A percentile compares a stretch with the other conserved stretches of the same genome.
These are phyloP conservation scores for Nibea albiflora DNA, from an alignment of 2,113 vertebrate genomes.

Conservation along the genomic window DNA sequence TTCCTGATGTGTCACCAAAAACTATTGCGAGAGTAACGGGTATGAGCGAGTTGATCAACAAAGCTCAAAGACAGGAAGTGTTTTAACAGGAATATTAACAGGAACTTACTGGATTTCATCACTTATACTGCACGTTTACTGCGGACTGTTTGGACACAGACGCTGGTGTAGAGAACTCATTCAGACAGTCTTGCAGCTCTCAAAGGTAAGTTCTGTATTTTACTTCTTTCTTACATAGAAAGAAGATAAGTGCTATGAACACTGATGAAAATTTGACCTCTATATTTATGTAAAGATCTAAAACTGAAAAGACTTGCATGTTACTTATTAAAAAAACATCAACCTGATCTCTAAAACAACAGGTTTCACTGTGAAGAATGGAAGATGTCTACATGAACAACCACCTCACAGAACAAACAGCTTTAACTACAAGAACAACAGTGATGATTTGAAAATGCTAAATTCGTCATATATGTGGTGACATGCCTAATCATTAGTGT, in stretches of 20 bases:
- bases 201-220: not conserved
- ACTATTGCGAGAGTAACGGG: too few species aligned
- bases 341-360: not conserved
- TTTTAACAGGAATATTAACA: not conserved
- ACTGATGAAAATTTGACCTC: not conserved
- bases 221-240: not conserved
- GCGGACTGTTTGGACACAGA: not conserved
- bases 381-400: not conserved
- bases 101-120: not conserved
- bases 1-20: too few species aligned
- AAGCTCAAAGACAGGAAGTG: not conserved
- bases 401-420: not conserved
- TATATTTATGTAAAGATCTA: too few species aligned
- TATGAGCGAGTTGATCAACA: too few species aligned
- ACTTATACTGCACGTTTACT: not conserved
- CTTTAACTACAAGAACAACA: not conserved
- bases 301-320: too few species aligned
- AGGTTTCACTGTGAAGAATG: conserved; percentile 16
- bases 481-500: not conserved
- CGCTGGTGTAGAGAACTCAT: not conserved
- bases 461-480: too few species aligned
- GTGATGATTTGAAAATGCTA: too few species aligned
- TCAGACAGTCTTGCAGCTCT: not conserved
- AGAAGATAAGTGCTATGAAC: not conserved
- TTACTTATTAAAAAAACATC: too few species aligned